Percentiles rank a stretch among this genome's conserved stretches.
These are phyloP conservation scores for Potorous gilbertii DNA, from an alignment of 2,797 vertebrate species.

Conservation along the genomic window DNA sequence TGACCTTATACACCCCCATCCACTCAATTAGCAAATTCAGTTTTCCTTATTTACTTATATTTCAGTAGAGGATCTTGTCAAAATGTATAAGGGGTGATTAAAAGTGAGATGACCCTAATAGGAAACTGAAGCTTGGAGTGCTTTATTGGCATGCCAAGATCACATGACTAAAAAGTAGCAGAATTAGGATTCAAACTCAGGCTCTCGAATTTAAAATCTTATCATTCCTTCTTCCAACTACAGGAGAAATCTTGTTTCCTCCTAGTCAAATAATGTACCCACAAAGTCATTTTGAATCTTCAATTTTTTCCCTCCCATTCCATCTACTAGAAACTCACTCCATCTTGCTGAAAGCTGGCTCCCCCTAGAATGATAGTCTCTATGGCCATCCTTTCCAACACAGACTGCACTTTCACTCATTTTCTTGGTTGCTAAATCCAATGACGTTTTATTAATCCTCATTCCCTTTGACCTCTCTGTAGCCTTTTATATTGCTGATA, in stretches of 20 bases:
- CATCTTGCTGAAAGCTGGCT: not conserved
- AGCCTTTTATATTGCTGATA: not conserved
- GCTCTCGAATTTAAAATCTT: not conserved
- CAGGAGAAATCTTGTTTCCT: not conserved
- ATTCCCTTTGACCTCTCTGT: not conserved
- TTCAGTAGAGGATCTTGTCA: not conserved
- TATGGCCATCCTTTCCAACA: not conserved
- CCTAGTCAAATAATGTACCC: not conserved
- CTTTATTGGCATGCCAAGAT: not conserved
- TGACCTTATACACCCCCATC: conserved; percentile 60
- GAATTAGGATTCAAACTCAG: not conserved
- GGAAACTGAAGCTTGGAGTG: not conserved
- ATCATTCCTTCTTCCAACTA: not conserved
- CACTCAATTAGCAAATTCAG: conserved; percentile 60
- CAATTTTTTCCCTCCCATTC: not conserved
- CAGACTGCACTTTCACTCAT: not conserved
- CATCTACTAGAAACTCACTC: not conserved
- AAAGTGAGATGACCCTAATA: not conserved
- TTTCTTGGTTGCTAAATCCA: not conserved
- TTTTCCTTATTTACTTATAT: conserved; percentile 35
- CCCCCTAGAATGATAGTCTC: not conserved
- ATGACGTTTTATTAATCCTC: not conserved
- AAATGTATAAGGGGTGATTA: not conserved
- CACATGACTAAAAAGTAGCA: not conserved
- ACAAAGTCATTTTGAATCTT: not conserved